These are phyloP conservation scores for Ailuropoda melanoleuca DNA, from an alignment of 2,113 vertebrate species.

Conservation along the genomic window DNA sequence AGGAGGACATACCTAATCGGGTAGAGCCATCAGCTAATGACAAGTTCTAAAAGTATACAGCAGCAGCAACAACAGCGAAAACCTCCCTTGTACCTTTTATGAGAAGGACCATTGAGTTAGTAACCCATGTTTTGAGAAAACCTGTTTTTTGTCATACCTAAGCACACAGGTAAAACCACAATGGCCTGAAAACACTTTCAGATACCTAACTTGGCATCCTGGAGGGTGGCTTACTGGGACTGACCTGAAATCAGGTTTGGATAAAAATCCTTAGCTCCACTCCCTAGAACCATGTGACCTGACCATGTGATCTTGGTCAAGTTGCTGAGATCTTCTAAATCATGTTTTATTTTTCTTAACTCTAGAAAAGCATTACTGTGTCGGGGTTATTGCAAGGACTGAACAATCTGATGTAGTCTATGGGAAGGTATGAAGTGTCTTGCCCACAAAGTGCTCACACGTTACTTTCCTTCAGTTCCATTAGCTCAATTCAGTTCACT, in stretches of 20 bases:
- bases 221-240: fast-evolving
- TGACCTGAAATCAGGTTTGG: background rate
- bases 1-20: background rate
- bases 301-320: background rate
- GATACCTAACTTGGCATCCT: background rate
- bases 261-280: background rate
- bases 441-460: fast-evolving
- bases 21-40: background rate
- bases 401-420: background rate
- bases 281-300: background rate
- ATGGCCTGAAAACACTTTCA: background rate
- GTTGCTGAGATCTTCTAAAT: background rate
- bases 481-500: background rate
- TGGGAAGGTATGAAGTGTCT: background rate
- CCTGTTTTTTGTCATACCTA: background rate
- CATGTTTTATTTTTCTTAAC: background rate
- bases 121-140: background rate
- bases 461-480: background rate
- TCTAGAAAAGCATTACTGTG: background rate
- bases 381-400: background rate
- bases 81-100: background rate
- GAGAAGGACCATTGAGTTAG: background rate
- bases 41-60: background rate
- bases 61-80: background rate
- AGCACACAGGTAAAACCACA: background rate